Evolutionary conservation across 2,888 invertebrate species (phyloP).

Genomic region (Aphrophora alni): DNA sequence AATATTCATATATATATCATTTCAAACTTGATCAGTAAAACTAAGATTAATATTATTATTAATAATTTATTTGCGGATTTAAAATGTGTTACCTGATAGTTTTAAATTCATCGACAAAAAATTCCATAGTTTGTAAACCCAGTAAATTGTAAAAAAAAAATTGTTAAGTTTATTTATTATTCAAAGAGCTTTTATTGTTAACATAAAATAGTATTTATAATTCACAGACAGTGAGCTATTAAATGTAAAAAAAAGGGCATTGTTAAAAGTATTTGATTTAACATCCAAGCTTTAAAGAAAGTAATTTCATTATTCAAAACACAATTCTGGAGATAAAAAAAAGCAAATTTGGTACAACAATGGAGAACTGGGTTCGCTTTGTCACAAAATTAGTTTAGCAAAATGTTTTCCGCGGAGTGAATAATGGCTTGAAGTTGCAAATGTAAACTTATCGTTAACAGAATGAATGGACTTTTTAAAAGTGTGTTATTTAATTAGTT

Average conservation of each 20-base stretch:
- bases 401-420: background rate
- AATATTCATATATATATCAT: too few species aligned
- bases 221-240: too few species aligned
- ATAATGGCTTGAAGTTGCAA: background rate
- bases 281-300: background rate
- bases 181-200: too few species aligned
- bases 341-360: background rate
- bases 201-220: too few species aligned
- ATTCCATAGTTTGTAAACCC: too few species aligned
- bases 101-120: too few species aligned
- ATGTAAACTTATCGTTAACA: background rate
- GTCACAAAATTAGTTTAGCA: conserved; percentile 9
- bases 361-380: background rate
- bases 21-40: too few species aligned
- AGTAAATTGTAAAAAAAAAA: too few species aligned
- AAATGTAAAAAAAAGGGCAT: background rate
- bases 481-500: conserved; percentile 9
- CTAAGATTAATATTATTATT: too few species aligned
- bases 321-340: background rate
- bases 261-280: background rate
- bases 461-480: conserved; percentile 6
- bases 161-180: too few species aligned
- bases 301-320: background rate
- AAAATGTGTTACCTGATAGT: too few species aligned
- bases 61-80: too few species aligned